A percentile compares a stretch with the other conserved stretches of the same genome.
Conservation (phyloP, 2,797 vertebrate genomes). For the Acanthurus lineatus region DNA sequence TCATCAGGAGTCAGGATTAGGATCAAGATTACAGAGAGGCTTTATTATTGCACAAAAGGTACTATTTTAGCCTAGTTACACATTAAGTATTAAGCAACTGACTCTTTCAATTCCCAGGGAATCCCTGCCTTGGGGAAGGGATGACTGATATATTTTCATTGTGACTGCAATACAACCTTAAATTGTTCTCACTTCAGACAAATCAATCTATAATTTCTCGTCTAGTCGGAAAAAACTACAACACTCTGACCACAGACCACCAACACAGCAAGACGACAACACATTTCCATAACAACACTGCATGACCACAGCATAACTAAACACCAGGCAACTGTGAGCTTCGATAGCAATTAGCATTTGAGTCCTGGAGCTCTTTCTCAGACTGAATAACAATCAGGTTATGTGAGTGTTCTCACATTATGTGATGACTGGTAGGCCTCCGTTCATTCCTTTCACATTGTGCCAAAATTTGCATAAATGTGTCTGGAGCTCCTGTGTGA, state of each 20-base stretch:
- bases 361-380: slow-evolving; percentile 62
- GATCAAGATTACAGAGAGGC: slow-evolving; percentile 32
- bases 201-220: slow-evolving; percentile 50
- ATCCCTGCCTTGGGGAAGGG: slow-evolving; percentile 32
- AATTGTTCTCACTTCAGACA: slow-evolving; percentile 53
- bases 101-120: slow-evolving; percentile 42
- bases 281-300: slow-evolving; percentile 55
- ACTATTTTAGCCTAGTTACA: slow-evolving; percentile 45
- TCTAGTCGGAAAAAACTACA: slow-evolving; percentile 46
- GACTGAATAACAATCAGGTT: slow-evolving; percentile 74
- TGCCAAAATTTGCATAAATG: slow-evolving; percentile 68
- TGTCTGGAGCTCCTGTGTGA: slow-evolving; percentile 74
- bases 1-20: slow-evolving; percentile 17
- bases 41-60: slow-evolving; percentile 63
- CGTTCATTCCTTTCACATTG: slow-evolving; percentile 37
- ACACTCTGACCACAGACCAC: slow-evolving; percentile 59
- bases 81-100: slow-evolving; percentile 52
- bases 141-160: slow-evolving; percentile 30
- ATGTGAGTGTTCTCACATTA: slow-evolving; percentile 62
- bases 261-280: slow-evolving; percentile 52
- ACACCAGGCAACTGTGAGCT: slow-evolving; percentile 47
- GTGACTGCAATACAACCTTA: slow-evolving; percentile 37
- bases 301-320: slow-evolving; percentile 65
- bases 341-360: slow-evolving; percentile 50
- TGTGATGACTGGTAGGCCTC: slow-evolving; percentile 54